Percentiles rank a stretch among this genome's conserved stretches.
Evolutionary conservation across 2,113 vertebrate genomes (phyloP).

Genomic region (Ptilonorhynchus violaceus): DNA sequence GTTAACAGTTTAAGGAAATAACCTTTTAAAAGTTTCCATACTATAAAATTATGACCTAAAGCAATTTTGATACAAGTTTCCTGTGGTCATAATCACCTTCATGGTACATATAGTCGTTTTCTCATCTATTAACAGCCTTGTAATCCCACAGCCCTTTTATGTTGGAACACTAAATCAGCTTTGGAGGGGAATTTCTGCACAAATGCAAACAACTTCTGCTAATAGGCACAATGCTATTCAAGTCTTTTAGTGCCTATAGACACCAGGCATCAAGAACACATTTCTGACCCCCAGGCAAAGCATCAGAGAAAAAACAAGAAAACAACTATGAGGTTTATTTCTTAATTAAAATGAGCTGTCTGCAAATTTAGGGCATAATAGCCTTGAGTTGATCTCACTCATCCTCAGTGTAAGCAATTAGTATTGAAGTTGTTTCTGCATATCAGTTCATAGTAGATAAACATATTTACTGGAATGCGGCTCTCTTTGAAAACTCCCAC

Average conservation of each 20-base stretch:
- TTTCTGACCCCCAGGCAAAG: not conserved
- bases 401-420: not conserved
- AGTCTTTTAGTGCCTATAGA: not conserved
- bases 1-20: conserved; percentile 59
- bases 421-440: not conserved
- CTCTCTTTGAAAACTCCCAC: not conserved
- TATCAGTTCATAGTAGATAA: not conserved
- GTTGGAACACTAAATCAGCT: conserved; percentile 31
- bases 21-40: conserved; percentile 56
- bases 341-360: not conserved
- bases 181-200: conserved; percentile 33
- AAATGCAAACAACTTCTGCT: conserved; percentile 50
- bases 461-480: not conserved
- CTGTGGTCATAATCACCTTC: conserved; percentile 42
- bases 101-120: not conserved
- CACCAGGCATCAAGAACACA: not conserved
- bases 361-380: not conserved
- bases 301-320: not conserved
- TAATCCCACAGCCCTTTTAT: conserved; percentile 38
- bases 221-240: not conserved
- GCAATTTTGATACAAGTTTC: conserved; percentile 45
- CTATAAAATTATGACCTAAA: not conserved
- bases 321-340: conserved; percentile 1
- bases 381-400: not conserved
- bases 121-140: conserved; percentile 42